Percentiles rank a stretch among this genome's conserved stretches.
These are phyloP conservation scores for Naja naja DNA, from an alignment of 2,113 vertebrate species.

Conservation along the genomic window DNA sequence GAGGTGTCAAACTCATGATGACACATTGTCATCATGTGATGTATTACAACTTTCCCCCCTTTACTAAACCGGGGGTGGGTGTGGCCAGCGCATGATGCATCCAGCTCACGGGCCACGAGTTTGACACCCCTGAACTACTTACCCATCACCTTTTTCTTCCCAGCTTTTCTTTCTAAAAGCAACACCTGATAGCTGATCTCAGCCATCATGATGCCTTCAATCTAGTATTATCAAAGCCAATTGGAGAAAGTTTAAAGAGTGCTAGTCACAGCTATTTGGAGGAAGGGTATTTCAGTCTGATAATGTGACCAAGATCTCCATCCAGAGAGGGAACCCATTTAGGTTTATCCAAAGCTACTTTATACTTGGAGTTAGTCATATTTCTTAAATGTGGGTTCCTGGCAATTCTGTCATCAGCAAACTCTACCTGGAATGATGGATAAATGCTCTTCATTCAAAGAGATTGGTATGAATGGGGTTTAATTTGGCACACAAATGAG, in stretches of 20 bases:
- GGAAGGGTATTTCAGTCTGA: neutral
- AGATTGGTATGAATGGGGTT: neutral
- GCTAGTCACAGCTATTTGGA: neutral
- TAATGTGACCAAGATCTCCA: neutral
- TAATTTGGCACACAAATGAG: neutral
- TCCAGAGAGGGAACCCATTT: neutral
- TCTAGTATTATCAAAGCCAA: no score
- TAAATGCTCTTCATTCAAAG: neutral
- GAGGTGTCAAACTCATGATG: no score
- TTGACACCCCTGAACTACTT: no score
- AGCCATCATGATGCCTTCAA: neutral
- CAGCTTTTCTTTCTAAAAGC: neutral
- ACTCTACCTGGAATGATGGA: neutral
- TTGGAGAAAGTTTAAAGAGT: neutral
- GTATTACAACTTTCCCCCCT: no score
- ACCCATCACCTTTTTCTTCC: neutral
- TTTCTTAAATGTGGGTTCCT: accelerated
- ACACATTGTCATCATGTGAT: no score
- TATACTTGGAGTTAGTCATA: neutral
- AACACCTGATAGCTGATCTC: neutral
- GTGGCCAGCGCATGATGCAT: no score
- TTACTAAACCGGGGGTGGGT: no score
- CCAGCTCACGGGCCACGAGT: no score
- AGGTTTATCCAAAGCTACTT: neutral
- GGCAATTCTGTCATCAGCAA: accelerated